Percentiles rank a stretch among this genome's conserved stretches.
Conservation (phyloP, 2,888 invertebrate species). For the Dicyrtoma fusca region DNA sequence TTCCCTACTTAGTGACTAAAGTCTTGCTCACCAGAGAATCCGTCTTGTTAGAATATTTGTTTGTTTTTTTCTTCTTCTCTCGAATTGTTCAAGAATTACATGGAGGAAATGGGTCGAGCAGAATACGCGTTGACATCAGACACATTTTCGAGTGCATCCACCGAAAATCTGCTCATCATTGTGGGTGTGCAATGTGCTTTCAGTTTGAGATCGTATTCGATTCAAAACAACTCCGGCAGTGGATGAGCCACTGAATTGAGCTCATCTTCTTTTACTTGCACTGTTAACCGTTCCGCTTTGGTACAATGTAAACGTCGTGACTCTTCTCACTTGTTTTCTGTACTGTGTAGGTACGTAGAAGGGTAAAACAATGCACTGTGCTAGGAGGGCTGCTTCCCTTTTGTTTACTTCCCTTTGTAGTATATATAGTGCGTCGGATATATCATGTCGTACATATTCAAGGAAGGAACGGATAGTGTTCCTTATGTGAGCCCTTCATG, state of each 20-base stretch:
- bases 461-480: neutral
- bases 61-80: constrained; percentile 4
- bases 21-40: neutral
- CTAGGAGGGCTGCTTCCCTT: neutral
- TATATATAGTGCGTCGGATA: neutral
- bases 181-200: constrained; percentile 1
- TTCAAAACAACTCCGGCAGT: neutral
- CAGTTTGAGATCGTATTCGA: neutral
- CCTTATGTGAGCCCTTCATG: neutral
- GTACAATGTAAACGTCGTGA: neutral
- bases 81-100: neutral
- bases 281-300: constrained; percentile 20
- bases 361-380: neutral
- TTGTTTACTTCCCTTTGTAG: constrained; percentile 3
- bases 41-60: neutral
- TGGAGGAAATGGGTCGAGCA: constrained; percentile 28
- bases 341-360: neutral
- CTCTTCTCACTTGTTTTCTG: neutral
- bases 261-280: constrained; percentile 23
- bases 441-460: neutral
- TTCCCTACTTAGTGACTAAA: too few species aligned
- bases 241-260: constrained; percentile 17
- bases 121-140: constrained; percentile 28
- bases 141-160: constrained; percentile 39
- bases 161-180: constrained; percentile 40